phyloP scores from a whole-genome alignment of 23 tunicate species.

The Phallusia fumigata region DNA sequence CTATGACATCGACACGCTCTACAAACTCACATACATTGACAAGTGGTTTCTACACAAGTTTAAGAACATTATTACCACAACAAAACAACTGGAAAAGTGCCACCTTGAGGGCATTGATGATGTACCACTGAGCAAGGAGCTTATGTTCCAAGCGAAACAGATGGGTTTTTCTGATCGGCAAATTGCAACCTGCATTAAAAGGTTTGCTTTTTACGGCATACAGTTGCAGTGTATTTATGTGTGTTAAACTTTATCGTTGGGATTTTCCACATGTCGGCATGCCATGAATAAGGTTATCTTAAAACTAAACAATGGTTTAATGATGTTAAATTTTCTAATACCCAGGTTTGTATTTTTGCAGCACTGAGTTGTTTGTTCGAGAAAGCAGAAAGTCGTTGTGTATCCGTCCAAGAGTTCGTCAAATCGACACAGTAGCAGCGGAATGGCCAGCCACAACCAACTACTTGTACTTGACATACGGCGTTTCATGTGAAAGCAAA shows the following conservation, averaged over 20 bases:
- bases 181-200: slow-evolving; percentile 52
- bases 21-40: slow-evolving; percentile 82
- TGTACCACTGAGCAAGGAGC: slow-evolving; percentile 4
- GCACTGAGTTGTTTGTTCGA: slow-evolving; percentile 69
- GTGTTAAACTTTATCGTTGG: no score
- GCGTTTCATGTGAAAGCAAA: slow-evolving; percentile 15
- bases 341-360: slow-evolving; percentile 15
- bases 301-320: no score
- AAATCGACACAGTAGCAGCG: slow-evolving; percentile 88
- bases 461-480: slow-evolving; percentile 83
- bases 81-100: slow-evolving; percentile 40
- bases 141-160: slow-evolving; percentile 52
- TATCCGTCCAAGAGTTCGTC: slow-evolving; percentile 57
- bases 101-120: slow-evolving; percentile 14
- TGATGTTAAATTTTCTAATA: neutral
- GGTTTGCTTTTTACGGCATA: no score
- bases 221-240: no score
- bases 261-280: no score
- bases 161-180: slow-evolving; percentile 87
- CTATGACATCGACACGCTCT: slow-evolving; percentile 59
- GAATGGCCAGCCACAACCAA: slow-evolving; percentile 96
- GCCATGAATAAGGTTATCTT: no score
- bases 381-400: slow-evolving; percentile 40
- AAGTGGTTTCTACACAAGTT: slow-evolving; percentile 87
- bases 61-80: slow-evolving; percentile 59